A percentile compares a stretch with the other conserved stretches of the same genome.
These are phyloP conservation scores for Neopipo cinnamomea DNA, from an alignment of 2,113 vertebrate genomes.

Conservation along the genomic window DNA sequence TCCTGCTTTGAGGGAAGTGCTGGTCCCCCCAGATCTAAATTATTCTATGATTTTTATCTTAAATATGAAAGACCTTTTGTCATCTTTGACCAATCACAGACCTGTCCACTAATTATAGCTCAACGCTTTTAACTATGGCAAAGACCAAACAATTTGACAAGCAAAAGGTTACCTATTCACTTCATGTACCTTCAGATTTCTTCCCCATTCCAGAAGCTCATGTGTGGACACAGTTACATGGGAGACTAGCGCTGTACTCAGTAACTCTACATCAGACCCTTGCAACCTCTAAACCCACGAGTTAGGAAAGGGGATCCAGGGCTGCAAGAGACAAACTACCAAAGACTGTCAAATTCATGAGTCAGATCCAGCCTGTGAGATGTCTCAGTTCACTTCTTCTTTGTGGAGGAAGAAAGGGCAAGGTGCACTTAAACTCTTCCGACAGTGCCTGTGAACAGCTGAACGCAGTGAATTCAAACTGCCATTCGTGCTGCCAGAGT, in stretches of 20 bases:
- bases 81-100: background rate
- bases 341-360: background rate
- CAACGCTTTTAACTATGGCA: background rate
- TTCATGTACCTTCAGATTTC: background rate
- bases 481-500: background rate
- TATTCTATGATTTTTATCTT: background rate
- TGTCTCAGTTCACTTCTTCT: background rate
- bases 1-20: background rate
- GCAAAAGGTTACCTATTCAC: background rate
- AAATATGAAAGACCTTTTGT: background rate
- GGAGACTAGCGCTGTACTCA: background rate
- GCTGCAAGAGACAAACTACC: background rate
- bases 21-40: background rate
- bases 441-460: background rate
- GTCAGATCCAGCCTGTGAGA: background rate
- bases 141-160: background rate
- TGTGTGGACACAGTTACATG: background rate
- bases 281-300: background rate
- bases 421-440: background rate
- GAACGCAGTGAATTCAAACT: background rate
- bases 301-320: background rate
- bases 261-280: background rate
- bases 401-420: background rate
- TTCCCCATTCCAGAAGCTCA: background rate
- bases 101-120: background rate